Evolutionary conservation across 2,113 vertebrate species (phyloP), one percentile per base, ranked within the genome.

Genomic region (Xiphorhynchus elegans): DNA sequence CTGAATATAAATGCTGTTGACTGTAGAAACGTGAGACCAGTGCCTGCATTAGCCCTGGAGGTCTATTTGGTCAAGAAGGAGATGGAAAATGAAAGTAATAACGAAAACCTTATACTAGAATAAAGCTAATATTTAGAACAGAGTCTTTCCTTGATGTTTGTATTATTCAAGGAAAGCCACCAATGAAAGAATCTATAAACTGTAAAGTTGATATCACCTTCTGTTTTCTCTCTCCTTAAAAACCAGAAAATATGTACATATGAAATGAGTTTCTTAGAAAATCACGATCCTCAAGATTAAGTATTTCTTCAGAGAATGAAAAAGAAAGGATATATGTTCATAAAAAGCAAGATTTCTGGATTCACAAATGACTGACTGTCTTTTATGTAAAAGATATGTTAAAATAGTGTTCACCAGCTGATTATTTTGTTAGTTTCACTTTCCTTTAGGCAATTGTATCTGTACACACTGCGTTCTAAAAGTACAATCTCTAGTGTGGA

Each of bases 361-460:
- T 96, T 92, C 96, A 97, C 90, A 95, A 96, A 96, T 97, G 95
- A 97, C 96, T 97, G 97, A 97, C 96, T 95, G 97, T 97, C 35
- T 86, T 93, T 93, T 89, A 95, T 96, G 96, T 95, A 84, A 93
- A 93, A 96, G 94, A 97, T 96, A 97, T 97, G 96, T 97, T 94
- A 96, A 98, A 98, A 96, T 97, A 97, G 87, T 95, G 93, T 96
- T 97, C 94, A 97, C 97, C 98, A 97, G 95, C 97, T 83, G 88
- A 94, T 96, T 96, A 95, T 96, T 97, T 96, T 94, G 96, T 98
- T 97, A 97, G 98, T 97, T 98, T 98, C 98, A 98, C 98, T 98
- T 98, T 98, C 98, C 96, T 93, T 95, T 96, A 98, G 97, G 97
- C 97, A 97, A 97, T 95, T 98, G 97, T 91, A 97, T 96, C 95